A percentile compares a stretch with the other conserved stretches of the same genome.
These are phyloP conservation scores for Entomyzon cyanotis DNA, from an alignment of 2,113 vertebrate species.

Conservation along the genomic window DNA sequence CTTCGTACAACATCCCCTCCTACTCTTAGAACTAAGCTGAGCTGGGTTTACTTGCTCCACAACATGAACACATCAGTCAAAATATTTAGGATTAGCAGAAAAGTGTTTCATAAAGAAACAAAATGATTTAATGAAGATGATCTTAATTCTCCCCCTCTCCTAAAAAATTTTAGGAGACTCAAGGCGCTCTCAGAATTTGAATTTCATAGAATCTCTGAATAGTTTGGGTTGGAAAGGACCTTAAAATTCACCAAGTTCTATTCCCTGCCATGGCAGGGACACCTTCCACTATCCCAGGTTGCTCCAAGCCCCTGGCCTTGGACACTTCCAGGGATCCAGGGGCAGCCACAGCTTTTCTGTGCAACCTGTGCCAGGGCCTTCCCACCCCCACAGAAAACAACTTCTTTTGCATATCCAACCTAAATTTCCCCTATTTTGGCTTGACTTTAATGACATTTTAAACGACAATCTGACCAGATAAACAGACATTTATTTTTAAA, in stretches of 20 bases:
- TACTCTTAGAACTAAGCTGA: fast-evolving
- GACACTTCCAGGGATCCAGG: not conserved
- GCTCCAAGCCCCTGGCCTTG: not conserved
- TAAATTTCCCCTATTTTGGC: not conserved
- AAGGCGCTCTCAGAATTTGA: not conserved
- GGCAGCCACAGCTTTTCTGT: not conserved
- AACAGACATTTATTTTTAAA: fast-evolving
- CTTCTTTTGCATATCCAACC: not conserved
- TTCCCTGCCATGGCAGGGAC: fast-evolving
- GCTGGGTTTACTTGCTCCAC: fast-evolving
- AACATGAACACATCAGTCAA: fast-evolving
- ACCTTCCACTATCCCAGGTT: fast-evolving
- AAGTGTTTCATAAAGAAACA: fast-evolving
- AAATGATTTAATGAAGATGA: fast-evolving
- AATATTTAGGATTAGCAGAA: not conserved
- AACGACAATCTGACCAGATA: fast-evolving
- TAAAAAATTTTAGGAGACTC: fast-evolving
- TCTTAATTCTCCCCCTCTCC: fast-evolving
- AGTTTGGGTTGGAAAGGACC: not conserved
- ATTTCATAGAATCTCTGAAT: not conserved
- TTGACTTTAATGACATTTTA: not conserved
- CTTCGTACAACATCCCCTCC: not conserved
- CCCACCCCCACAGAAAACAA: not conserved
- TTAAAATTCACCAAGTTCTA: too few species aligned
- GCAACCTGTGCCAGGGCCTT: not conserved